Evolutionary conservation across 2,888 invertebrate genomes (phyloP).

Genomic region (Aphidoletes aphidimyza): DNA sequence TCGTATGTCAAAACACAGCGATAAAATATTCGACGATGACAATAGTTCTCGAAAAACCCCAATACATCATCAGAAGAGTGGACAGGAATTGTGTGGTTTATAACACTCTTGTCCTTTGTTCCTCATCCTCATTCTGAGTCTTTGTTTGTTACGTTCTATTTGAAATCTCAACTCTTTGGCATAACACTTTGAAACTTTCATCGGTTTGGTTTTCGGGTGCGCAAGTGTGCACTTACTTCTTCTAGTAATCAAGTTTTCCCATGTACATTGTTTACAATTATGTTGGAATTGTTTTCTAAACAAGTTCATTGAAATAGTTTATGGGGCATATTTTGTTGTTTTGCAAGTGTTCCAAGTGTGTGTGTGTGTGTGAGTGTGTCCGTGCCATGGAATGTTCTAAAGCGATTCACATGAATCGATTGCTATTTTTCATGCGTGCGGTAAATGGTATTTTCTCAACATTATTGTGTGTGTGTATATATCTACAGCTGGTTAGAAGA

Average conservation of each 20-base stretch:
- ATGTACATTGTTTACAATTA: neutral
- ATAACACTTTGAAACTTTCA: neutral
- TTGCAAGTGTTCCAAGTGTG: neutral
- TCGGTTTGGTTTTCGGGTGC: no score
- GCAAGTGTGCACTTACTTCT: neutral
- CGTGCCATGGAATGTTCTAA: neutral
- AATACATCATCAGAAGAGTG: neutral
- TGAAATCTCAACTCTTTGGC: neutral
- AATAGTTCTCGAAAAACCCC: neutral
- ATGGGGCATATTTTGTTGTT: neutral
- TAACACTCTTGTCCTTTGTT: no score
- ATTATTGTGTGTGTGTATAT: no score
- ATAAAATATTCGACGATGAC: constrained; percentile 8
- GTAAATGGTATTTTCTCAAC: no score
- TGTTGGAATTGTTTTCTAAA: neutral
- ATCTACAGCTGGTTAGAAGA: no score
- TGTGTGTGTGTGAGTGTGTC: neutral
- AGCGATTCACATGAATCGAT: neutral
- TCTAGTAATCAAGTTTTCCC: neutral
- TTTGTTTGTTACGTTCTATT: no score
- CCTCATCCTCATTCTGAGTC: no score
- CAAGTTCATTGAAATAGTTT: constrained; percentile 3
- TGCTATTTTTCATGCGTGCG: neutral
- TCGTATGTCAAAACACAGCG: neutral
- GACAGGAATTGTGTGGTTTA: no score